Evolutionary conservation across 2,113 vertebrate genomes (phyloP).

Genomic region (Tiliqua scincoides): DNA sequence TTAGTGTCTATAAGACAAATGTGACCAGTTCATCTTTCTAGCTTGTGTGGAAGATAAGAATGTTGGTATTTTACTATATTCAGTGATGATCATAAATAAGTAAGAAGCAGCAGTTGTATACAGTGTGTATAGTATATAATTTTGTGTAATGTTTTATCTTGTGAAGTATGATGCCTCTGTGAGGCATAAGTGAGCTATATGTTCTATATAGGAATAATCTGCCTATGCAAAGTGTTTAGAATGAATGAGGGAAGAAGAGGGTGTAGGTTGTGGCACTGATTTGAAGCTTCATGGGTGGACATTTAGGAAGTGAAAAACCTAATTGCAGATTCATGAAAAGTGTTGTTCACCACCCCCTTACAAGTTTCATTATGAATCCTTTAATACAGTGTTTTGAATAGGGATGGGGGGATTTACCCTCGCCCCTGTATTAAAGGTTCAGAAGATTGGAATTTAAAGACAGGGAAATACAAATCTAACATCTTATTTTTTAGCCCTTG

Average conservation of each 20-base stretch:
- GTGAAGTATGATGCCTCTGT: background rate
- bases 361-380: background rate
- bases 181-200: background rate
- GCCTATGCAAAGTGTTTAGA: background rate
- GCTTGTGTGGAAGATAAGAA: background rate
- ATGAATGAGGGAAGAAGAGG: background rate
- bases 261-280: background rate
- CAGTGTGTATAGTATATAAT: background rate
- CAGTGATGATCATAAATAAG: background rate
- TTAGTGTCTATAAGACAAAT: background rate
- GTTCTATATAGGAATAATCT: background rate
- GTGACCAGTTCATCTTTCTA: background rate
- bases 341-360: background rate
- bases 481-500: background rate
- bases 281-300: background rate
- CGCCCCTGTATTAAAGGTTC: background rate
- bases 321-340: background rate
- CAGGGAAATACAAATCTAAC: background rate
- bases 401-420: background rate
- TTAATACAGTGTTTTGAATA: background rate
- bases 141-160: no score
- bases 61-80: background rate
- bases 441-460: background rate
- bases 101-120: background rate
- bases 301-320: background rate